These are phyloP conservation scores for Tenthredo amoena DNA, from an alignment of 2,888 invertebrate species.

Conservation along the genomic window DNA sequence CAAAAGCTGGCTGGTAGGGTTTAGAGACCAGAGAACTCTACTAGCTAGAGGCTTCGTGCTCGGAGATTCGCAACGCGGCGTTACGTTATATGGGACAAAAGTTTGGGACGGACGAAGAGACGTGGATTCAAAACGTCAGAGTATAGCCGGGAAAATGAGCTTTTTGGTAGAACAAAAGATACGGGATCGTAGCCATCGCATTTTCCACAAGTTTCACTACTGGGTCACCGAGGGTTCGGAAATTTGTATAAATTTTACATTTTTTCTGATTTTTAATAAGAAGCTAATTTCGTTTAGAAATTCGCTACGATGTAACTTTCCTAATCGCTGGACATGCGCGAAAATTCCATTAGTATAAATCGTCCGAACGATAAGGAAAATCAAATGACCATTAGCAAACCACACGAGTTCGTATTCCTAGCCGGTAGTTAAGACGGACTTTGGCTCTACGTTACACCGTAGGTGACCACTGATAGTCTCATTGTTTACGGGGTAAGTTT, in stretches of 20 bases:
- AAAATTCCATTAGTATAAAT: not conserved
- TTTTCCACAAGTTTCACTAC: not conserved
- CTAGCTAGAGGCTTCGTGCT: slow-evolving; percentile 3
- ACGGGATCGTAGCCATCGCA: not conserved
- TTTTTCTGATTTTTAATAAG: too few relatives aligned
- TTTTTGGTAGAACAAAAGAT: slow-evolving; percentile 51
- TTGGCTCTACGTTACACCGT: not conserved
- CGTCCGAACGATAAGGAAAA: not conserved
- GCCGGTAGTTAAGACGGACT: not conserved
- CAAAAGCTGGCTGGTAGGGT: slow-evolving; percentile 50
- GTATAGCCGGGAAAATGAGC: slow-evolving; percentile 39
- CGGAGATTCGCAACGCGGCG: not conserved
- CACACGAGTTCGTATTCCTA: not conserved
- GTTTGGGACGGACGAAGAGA: slow-evolving; percentile 23
- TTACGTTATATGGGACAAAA: slow-evolving; percentile 31
- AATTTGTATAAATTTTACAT: too few relatives aligned
- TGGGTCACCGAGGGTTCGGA: slow-evolving; percentile 14
- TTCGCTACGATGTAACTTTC: too few relatives aligned
- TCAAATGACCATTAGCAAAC: slow-evolving; percentile 17
- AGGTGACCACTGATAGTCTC: slow-evolving; percentile 49
- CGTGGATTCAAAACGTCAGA: not conserved
- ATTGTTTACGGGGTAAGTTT: slow-evolving; percentile 67
- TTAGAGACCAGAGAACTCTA: not conserved
- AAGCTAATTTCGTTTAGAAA: too few relatives aligned
- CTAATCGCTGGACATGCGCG: too few relatives aligned